Evolutionary conservation across 2,888 invertebrate species (phyloP), one percentile per base, ranked within the genome.

Genomic region (Nomada flava): DNA sequence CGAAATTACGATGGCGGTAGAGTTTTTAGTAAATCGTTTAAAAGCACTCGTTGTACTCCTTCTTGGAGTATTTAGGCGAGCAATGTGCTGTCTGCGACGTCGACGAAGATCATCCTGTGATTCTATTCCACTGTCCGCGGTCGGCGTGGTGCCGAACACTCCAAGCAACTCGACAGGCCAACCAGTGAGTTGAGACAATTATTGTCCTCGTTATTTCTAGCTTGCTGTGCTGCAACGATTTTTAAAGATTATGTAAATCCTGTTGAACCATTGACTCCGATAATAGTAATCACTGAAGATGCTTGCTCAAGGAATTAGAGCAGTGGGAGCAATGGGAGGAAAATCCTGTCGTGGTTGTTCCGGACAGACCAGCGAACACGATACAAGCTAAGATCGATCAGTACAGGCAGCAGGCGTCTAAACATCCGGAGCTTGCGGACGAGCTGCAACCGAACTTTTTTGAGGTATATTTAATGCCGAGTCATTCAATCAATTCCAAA

Each of bases 251-350:
- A 55, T 75, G 52, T 65, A 64, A 62, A 77, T 47, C 63, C 26
- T 65, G 73, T 80, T 84, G 71, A 77, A 79, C 62, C 63, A 72
- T 53, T 63, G 70, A 76, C 63, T 52, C 55, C 68, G 63, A 79
- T 63, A 69, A 76, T 79, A 80, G 63, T 82, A 75, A 75, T 85
- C 78, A 86, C 64, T 72, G 79, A 84, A 79, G 71, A 83, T 83
- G 63, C 63, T 85, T 76, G 68, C 76, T 85, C 74, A 82, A 91
- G 92, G 94, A 94, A 63, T 84, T 91, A 7, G 93, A 94, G 74
- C 94, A 95, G 86, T 96, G 96, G 96, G 95, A 95, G 84, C 95
- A 95, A 20, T 96, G 96, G 96, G 95, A 95, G 81, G 95, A 95
- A 81, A 94, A 94, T 87, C 94, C 94, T 10, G 93, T 94, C 0